Percentiles rank a stretch among this genome's conserved stretches.
Conservation (phyloP, 2,113 vertebrate species). For the Xiphophorus hellerii region DNA sequence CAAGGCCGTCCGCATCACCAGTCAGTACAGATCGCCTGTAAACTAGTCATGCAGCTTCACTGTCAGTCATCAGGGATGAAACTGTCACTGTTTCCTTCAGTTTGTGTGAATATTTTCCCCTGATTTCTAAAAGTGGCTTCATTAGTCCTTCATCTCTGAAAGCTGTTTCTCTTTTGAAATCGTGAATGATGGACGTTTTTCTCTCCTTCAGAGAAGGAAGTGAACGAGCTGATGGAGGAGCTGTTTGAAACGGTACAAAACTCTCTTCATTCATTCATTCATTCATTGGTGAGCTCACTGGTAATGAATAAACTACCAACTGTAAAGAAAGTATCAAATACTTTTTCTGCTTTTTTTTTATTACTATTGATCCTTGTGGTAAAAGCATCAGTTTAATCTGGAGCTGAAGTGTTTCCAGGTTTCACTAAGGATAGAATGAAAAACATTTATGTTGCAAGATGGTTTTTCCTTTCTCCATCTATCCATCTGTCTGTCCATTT, state of each 20-base stretch:
- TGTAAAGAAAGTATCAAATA: background rate
- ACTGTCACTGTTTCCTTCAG: too few species aligned
- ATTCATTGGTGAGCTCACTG: too few species aligned
- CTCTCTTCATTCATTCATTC: background rate
- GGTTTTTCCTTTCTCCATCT: too few species aligned
- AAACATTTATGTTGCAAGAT: too few species aligned
- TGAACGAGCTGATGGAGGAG: slow-evolving; percentile 97
- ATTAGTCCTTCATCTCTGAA: too few species aligned
- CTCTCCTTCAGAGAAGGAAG: slow-evolving; percentile 90
- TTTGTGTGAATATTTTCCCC: background rate
- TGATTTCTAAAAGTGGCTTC: background rate
- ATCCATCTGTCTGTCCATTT: too few species aligned
- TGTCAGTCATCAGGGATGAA: background rate
- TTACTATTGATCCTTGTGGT: too few species aligned
- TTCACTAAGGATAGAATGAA: too few species aligned
- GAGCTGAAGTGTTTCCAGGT: too few species aligned
- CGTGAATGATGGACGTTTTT: background rate
- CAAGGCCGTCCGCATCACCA: slow-evolving; percentile 94
- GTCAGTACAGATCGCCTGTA: slow-evolving; percentile 76
- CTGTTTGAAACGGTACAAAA: slow-evolving; percentile 88
- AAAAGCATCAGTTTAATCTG: too few species aligned
- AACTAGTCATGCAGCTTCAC: background rate
- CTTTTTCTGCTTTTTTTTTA: too few species aligned
- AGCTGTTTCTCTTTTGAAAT: background rate
- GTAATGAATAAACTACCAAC: background rate